phyloP scores from a whole-genome alignment of 2,113 vertebrate species.

The Cyphomyrus discorhynchus region DNA sequence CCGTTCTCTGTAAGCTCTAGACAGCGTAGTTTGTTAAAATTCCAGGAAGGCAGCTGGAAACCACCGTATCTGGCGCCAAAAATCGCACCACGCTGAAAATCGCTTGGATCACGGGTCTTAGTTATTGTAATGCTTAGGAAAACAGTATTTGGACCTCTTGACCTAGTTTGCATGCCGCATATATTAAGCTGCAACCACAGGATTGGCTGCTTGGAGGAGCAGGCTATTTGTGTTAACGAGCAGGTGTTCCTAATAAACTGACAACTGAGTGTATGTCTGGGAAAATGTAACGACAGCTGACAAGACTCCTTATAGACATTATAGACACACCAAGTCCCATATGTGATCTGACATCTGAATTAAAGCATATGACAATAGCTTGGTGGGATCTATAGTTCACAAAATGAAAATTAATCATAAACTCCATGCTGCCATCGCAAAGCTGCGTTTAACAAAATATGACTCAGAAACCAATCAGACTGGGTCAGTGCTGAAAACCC shows the following conservation, averaged over 20 bases:
- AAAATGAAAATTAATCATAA: neutral
- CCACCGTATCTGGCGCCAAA: neutral
- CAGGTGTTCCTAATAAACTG: neutral
- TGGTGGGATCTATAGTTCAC: neutral
- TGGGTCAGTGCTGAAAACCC: neutral
- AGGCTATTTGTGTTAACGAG: neutral
- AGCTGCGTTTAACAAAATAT: neutral
- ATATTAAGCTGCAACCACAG: neutral
- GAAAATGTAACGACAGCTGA: neutral
- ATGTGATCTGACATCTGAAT: slow-evolving; percentile 10
- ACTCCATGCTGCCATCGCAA: neutral
- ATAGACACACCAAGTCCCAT: neutral
- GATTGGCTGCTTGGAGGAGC: neutral
- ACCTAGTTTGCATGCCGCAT: neutral
- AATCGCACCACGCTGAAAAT: neutral
- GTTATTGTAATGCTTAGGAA: neutral
- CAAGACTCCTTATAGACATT: neutral
- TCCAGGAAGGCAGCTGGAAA: neutral
- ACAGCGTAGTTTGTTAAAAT: neutral
- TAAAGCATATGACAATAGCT: neutral
- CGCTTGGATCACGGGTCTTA: neutral
- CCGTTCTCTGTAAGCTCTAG: neutral
- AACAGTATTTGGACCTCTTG: neutral
- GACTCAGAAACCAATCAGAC: neutral
- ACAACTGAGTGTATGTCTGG: neutral